Evolutionary conservation across 2,113 vertebrate genomes (phyloP).

Genomic region (Thamnaconus septentrionalis): DNA sequence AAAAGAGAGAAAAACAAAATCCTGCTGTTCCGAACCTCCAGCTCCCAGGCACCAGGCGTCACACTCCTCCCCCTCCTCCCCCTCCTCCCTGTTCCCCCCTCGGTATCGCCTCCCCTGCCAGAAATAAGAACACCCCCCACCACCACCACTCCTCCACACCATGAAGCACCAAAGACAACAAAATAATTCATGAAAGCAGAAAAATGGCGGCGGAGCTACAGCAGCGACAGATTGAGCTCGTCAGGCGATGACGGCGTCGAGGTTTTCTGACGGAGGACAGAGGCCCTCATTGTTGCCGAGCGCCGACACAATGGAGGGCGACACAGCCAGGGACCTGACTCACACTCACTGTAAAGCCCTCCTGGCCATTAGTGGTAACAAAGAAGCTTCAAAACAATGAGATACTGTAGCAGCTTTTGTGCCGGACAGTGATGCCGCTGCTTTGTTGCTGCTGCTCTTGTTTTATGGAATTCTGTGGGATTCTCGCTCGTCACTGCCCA

Average conservation of each 20-base stretch:
- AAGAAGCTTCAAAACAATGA: conserved; percentile 49
- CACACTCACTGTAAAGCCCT: conserved; percentile 55
- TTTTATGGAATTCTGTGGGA: background rate
- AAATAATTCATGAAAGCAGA: conserved; percentile 56
- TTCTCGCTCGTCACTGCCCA: too few species aligned
- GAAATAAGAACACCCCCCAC: background rate
- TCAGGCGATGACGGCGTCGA: conserved; percentile 60
- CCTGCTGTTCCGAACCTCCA: conserved; percentile 45
- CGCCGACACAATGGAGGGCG: conserved; percentile 67
- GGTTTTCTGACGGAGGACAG: conserved; percentile 54
- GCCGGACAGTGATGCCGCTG: conserved; percentile 33
- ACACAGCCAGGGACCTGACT: conserved; percentile 66
- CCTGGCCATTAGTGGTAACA: conserved; percentile 46
- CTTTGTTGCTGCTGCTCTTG: conserved; percentile 40
- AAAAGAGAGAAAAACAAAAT: conserved; percentile 7
- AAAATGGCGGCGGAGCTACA: conserved; percentile 41
- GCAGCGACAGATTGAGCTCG: conserved; percentile 42
- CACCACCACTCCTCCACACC: conserved; percentile 7
- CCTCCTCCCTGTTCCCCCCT: conserved; percentile 5
- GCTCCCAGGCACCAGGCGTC: conserved; percentile 45
- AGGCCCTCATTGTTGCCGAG: conserved; percentile 61
- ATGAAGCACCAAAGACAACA: conserved; percentile 47
- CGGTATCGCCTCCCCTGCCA: conserved; percentile 6
- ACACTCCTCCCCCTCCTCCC: conserved; percentile 33
- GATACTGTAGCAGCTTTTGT: too few species aligned